Percentiles rank a stretch among this genome's conserved stretches.
Evolutionary conservation across 2,888 invertebrate genomes (phyloP).

Genomic region (Villa cingulata): DNA sequence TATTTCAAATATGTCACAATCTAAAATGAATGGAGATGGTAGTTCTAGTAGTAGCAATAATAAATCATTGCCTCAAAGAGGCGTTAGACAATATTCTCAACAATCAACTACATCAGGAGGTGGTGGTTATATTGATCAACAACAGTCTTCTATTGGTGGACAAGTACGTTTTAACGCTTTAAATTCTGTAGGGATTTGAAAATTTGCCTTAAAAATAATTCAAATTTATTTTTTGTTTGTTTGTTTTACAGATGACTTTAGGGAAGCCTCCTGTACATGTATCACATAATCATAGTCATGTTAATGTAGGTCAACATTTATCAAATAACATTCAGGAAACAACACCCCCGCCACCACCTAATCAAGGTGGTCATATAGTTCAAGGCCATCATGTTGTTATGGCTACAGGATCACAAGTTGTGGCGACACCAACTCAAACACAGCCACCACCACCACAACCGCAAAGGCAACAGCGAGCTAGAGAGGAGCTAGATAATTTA

Average conservation of each 20-base stretch:
- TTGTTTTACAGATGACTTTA: conserved; percentile 16
- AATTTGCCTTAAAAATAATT: too few species aligned
- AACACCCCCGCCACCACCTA: conserved; percentile 3
- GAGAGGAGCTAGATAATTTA: conserved; percentile 42
- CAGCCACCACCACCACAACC: conserved; percentile 26
- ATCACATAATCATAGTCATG: conserved; percentile 22
- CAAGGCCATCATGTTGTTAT: conserved; percentile 12
- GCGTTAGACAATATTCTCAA: conserved; percentile 27
- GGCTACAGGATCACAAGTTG: neutral
- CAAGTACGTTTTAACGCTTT: conserved; percentile 1
- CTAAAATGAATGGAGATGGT: conserved; percentile 33
- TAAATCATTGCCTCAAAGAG: conserved; percentile 30
- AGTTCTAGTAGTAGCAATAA: conserved; percentile 20
- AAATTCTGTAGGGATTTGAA: too few species aligned
- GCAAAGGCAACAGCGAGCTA: conserved; percentile 26
- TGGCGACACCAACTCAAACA: conserved; percentile 11
- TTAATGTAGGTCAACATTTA: conserved; percentile 17
- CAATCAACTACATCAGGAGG: conserved; percentile 21
- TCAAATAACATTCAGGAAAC: conserved; percentile 8
- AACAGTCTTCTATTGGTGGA: conserved; percentile 5
- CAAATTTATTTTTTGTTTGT: neutral
- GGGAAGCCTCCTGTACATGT: conserved; percentile 25
- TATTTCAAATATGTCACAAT: conserved; percentile 23
- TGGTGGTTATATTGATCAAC: conserved; percentile 22
- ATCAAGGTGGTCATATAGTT: conserved; percentile 7